Percentiles rank a stretch among this genome's conserved stretches.
Evolutionary conservation across 2,888 invertebrate species (phyloP).

Genomic region (Palloptera scutellata): DNA sequence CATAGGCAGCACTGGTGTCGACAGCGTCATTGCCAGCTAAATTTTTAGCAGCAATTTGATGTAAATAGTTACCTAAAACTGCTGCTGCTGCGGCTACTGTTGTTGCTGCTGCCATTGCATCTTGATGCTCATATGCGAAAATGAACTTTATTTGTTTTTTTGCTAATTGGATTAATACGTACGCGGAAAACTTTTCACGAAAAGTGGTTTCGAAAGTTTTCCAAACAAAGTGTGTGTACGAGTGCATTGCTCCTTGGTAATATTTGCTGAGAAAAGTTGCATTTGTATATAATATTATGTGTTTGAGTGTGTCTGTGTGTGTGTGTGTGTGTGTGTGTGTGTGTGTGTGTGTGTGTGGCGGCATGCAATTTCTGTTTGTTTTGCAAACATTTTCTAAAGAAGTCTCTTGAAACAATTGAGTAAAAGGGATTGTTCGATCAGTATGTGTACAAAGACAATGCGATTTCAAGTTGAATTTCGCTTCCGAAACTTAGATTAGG

Average conservation of each 20-base stretch:
- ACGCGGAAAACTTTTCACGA: not conserved
- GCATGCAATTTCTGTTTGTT: too few relatives aligned
- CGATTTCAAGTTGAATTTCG: too few relatives aligned
- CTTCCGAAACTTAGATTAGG: too few relatives aligned
- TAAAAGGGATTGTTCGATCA: not conserved
- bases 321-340: not conserved
- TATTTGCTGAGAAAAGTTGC: slow-evolving; percentile 1
- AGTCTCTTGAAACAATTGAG: too few relatives aligned
- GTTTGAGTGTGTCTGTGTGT: not conserved
- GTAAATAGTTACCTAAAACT: not conserved
- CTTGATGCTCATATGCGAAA: slow-evolving; percentile 31
- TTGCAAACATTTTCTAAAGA: too few relatives aligned
- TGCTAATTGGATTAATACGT: slow-evolving; percentile 36
- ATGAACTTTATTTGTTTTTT: not conserved
- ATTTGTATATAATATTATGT: not conserved
- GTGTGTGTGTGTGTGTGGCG: slow-evolving; percentile 3
- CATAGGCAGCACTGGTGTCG: not conserved
- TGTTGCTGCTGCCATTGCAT: slow-evolving; percentile 25
- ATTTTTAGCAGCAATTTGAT: not conserved
- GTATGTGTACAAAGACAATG: too few relatives aligned
- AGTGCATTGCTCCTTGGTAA: not conserved
- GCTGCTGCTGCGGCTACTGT: slow-evolving; percentile 10
- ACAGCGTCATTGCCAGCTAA: not conserved
- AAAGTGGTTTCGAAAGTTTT: not conserved
- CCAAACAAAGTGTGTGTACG: not conserved